Base-by-base conservation (phyloP, 2,888 invertebrate species). In the Cetonia aurata region DNA sequence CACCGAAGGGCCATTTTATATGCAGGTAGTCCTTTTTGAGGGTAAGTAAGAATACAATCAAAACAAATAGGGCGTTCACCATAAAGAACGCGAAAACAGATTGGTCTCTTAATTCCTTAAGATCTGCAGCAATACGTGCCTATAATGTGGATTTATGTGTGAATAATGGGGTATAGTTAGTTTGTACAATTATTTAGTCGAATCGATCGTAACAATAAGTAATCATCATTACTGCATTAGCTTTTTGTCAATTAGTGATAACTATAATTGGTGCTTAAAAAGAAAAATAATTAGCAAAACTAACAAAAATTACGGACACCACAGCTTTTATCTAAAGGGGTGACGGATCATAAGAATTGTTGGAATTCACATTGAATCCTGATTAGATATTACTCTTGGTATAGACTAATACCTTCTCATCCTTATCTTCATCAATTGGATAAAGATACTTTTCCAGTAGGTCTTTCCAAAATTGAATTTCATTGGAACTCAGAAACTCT, bases 1-100 rank as follows among this genome's bases (percentile, higher is more conserved):
- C 93, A 87, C 96, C 96, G 82, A 96, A 91, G 68, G 98, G 98
- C 98, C 98, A 98, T 86, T 96, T 95, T 84, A 98, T 89, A 87
- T 98, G 96, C 80, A 98, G 90, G 84, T 93, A 92, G 86, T 98
- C 97, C 91, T 98, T 98, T 89, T 98, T 97, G 86, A 98, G 90
- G 89, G 99, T 99, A 84, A 99, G 93, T 86, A 99, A 93, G 88
- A 99, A 96, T 80, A 99, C 97, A 87, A 98, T 96, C 85, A 99
- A 91, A 81, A 99, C 97, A 91, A 99, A 99, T 81, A 99, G 92
- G 79, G 98, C 96, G 88, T 99, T 99, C 86, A 96, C 87, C 98
- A 99, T 99, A 89, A 98, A 95, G 90, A 99, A 98, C 79, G 93
- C 95, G 87, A 98, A 97, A 75, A 96, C 96, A 77, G 95, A 95